Conservation (phyloP, 2,113 vertebrate genomes). For the Hystrix cristata region DNA sequence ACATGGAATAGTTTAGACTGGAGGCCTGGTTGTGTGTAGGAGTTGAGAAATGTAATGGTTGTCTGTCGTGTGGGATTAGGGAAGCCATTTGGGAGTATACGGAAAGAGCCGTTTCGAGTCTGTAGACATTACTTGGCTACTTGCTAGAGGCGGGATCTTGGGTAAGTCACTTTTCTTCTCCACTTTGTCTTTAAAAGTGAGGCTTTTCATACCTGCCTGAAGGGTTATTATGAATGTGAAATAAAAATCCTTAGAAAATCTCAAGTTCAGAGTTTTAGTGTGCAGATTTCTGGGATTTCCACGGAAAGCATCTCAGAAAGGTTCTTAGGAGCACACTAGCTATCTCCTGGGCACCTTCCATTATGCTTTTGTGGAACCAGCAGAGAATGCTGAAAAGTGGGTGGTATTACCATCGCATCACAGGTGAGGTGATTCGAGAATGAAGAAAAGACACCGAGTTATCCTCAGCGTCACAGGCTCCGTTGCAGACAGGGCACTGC, state of each 20-base stretch:
- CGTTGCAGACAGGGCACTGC: neutral
- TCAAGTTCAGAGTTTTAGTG: neutral
- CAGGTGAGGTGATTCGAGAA: neutral
- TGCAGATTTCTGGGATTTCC: neutral
- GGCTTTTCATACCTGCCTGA: neutral
- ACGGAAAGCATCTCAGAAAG: neutral
- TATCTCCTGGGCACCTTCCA: rapidly evolving
- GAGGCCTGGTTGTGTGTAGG: neutral
- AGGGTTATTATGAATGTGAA: neutral
- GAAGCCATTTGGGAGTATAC: neutral
- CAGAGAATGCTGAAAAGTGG: neutral
- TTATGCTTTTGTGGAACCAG: neutral
- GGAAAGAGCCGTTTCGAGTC: neutral
- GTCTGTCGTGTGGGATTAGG: neutral
- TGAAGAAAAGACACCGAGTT: neutral
- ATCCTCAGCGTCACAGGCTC: neutral
- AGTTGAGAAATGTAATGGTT: neutral
- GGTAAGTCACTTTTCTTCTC: neutral
- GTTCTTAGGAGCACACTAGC: neutral
- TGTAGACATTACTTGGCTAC: neutral
- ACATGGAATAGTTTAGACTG: neutral
- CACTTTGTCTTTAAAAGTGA: neutral
- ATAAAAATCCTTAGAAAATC: neutral
- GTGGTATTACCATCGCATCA: neutral
- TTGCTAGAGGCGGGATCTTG: neutral